Conservation (phyloP, 2,888 invertebrate species). For the Agrotis exclamationis region DNA sequence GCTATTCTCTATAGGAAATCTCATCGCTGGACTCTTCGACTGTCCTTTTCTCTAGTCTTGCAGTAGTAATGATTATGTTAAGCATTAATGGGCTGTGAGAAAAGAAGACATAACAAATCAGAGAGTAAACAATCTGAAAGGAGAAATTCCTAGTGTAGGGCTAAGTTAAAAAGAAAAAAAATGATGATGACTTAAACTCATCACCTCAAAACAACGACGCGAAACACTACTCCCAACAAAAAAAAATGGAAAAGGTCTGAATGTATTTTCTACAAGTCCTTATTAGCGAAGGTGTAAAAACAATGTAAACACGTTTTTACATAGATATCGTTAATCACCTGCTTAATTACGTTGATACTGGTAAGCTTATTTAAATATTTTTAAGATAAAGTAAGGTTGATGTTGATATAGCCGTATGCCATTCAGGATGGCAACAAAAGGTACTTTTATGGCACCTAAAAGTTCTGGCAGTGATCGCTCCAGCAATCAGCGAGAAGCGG, state of each 20-base stretch:
- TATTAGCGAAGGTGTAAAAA: conserved; percentile 18
- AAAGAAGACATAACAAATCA: neutral
- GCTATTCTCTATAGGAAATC: no score
- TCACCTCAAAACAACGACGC: neutral
- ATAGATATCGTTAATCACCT: conserved; percentile 33
- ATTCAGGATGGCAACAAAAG: neutral
- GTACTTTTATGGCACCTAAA: no score
- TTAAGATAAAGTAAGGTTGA: conserved; percentile 16
- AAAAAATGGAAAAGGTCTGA: no score
- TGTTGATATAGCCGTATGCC: neutral
- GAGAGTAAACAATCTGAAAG: no score
- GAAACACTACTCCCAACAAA: neutral
- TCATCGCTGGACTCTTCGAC: no score
- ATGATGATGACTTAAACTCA: no score
- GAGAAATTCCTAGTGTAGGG: no score
- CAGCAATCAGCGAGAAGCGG: no score
- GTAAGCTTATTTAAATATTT: conserved; percentile 43
- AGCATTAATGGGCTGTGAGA: neutral
- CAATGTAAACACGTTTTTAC: neutral
- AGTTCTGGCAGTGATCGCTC: no score
- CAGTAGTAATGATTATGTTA: neutral
- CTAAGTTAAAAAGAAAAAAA: no score
- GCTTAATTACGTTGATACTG: conserved; percentile 44
- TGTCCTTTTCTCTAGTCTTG: no score
- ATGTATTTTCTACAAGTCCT: no score